Base-by-base conservation (phyloP, 1,140 invertebrate genomes). In the Drosophila punjabiensis region DNA sequence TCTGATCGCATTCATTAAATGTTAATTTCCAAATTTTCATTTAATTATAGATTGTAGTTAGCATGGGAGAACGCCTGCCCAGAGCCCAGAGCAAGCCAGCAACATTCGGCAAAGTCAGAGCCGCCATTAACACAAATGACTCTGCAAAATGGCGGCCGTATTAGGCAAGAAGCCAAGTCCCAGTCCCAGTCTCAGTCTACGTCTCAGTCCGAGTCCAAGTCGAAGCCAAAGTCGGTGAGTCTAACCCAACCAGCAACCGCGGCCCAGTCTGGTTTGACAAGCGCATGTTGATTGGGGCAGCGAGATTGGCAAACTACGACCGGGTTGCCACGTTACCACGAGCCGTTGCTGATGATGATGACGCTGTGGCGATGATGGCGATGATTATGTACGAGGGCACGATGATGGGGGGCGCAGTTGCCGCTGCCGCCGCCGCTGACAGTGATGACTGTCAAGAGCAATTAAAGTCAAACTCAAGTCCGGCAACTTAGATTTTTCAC, bases 371-470 rank as follows among this genome's bases (percentile, higher is more conserved):
- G 68, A 63, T 75, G 63, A 65, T 35, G 65, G 62, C 50, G 47
- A 53, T 53, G 41, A 69, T 69, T 67, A 71, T 55, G 68, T 56
- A 18, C 48, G 68, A 68, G 53, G 59, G 39, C 58, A 60, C 20
- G 55, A 37, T 61, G 67, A 52, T 62, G 68, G 70, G 47, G 68
- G 45, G 70, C 43, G 43, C 76, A 58, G 75, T 79, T 41, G 61
- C 50, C 41, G 60, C 50, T 35, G 60, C 65, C 52, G 67, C 80
- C 89, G 86, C 53, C 41, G 50, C 83, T 91, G 89, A 92, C 86
- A 87, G 86, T 92, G 91, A 92, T 92, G 91, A 92, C 91, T 92
- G 91, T 92, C 91, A 92, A 91, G 85, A 92, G 91, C 82, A 92
- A 92, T 92, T 92, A 92, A 92, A 92, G 87, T 88, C 91, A 89